A percentile compares a stretch with the other conserved stretches of the same genome.
phyloP scores from a whole-genome alignment of 1,140 invertebrate genomes.

The Pseudomyrmex cubaensis region DNA sequence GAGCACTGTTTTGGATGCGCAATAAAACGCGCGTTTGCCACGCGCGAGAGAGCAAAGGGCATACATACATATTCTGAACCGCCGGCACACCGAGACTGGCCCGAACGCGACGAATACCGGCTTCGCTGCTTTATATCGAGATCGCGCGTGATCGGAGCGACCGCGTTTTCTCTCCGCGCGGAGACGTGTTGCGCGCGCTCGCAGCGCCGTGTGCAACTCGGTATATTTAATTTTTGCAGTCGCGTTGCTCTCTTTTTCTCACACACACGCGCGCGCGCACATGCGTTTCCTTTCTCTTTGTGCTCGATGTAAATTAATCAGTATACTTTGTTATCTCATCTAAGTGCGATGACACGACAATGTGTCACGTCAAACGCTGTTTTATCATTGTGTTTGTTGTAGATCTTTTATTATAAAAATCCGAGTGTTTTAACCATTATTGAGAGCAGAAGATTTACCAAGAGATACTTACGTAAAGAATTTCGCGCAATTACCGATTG shows the following conservation, averaged over 20 bases:
- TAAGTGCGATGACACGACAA: constrained; percentile 14
- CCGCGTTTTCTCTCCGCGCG: constrained; percentile 17
- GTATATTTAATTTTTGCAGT: constrained; percentile 20
- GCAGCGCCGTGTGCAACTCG: background rate
- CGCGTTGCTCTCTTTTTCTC: no score
- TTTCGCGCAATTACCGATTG: background rate
- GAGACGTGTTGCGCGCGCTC: background rate
- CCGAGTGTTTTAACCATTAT: background rate
- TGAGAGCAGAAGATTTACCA: no score
- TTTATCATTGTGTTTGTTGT: background rate
- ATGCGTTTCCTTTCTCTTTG: background rate
- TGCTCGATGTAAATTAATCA: constrained; percentile 5
- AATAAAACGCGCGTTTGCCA: background rate
- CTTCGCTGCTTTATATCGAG: constrained; percentile 43
- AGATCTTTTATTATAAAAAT: background rate
- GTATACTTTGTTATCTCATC: background rate
- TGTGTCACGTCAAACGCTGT: background rate
- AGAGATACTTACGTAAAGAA: background rate
- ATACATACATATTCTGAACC: constrained; percentile 13
- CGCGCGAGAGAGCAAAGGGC: background rate
- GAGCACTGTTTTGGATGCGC: background rate
- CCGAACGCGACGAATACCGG: constrained; percentile 57
- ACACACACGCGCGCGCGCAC: no score
- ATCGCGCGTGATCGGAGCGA: constrained; percentile 12
- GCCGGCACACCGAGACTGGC: constrained; percentile 48